Evolutionary conservation across 2,797 vertebrate genomes (phyloP).

Genomic region (Lepus townsendii): DNA sequence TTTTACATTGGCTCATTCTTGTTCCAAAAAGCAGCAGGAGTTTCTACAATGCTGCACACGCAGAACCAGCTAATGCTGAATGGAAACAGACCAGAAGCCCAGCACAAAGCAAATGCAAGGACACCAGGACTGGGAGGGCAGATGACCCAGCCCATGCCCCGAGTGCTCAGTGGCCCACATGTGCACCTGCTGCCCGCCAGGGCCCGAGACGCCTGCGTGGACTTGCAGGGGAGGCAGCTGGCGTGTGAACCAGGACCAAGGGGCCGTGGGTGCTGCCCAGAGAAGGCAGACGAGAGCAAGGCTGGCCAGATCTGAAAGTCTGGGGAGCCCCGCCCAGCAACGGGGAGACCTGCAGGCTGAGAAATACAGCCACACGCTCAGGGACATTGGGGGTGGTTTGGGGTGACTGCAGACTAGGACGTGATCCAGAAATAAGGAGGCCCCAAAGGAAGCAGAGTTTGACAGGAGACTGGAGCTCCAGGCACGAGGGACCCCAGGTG

Average conservation of each 20-base stretch:
- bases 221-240: too few species aligned
- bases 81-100: neutral
- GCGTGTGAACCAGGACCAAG: neutral
- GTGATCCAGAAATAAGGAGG: neutral
- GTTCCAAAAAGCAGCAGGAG: neutral
- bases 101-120: neutral
- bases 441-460: accelerated
- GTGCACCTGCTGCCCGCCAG: neutral
- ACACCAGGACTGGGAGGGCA: accelerated
- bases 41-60: neutral
- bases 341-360: neutral
- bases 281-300: neutral
- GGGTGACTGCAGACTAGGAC: neutral
- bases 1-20: neutral
- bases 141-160: neutral
- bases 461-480: neutral
- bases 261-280: neutral
- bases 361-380: accelerated
- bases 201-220: neutral
- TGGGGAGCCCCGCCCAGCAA: neutral
- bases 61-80: neutral
- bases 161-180: neutral
- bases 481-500: neutral
- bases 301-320: neutral
- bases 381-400: too few species aligned